Evolutionary conservation across 2,888 invertebrate species (phyloP).

Genomic region (Drosophila mercatorum): DNA sequence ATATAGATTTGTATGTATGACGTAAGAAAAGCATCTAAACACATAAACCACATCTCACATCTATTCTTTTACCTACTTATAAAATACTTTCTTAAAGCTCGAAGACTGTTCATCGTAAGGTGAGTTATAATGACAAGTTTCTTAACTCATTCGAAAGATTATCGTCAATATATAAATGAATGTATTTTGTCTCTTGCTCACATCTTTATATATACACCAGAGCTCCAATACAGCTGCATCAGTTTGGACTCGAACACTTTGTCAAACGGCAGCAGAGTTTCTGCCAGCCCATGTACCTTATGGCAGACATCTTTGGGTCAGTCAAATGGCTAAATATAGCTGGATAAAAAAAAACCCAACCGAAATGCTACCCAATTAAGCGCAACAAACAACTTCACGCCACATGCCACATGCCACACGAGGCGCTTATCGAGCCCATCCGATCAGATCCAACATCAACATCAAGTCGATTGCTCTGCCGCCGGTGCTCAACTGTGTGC

Average conservation of each 20-base stretch:
- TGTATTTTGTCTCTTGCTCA: too few relatives aligned
- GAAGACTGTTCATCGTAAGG: too few relatives aligned
- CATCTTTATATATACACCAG: background rate
- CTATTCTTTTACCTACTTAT: too few relatives aligned
- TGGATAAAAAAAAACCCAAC: constrained; percentile 21
- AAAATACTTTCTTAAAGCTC: too few relatives aligned
- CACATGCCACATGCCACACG: constrained; percentile 76
- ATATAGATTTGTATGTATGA: too few relatives aligned
- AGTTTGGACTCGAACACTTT: constrained; percentile 1
- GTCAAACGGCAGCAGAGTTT: constrained; percentile 14
- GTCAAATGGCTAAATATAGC: constrained; percentile 61
- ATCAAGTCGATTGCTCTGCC: constrained; percentile 63
- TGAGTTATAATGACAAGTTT: background rate
- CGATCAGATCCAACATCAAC: constrained; percentile 65
- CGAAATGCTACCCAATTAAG: constrained; percentile 73
- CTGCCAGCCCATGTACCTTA: constrained; percentile 23
- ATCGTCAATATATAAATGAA: background rate
- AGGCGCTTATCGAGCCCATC: constrained; percentile 70
- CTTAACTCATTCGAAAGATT: background rate
- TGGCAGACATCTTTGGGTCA: constrained; percentile 60
- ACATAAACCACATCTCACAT: too few relatives aligned
- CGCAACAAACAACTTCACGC: constrained; percentile 79
- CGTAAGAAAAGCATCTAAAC: too few relatives aligned
- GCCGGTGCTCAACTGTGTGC: constrained; percentile 17
- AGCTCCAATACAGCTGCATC: background rate